These are phyloP conservation scores for Sipha maydis DNA, from an alignment of 2,888 invertebrate genomes.

Conservation along the genomic window DNA sequence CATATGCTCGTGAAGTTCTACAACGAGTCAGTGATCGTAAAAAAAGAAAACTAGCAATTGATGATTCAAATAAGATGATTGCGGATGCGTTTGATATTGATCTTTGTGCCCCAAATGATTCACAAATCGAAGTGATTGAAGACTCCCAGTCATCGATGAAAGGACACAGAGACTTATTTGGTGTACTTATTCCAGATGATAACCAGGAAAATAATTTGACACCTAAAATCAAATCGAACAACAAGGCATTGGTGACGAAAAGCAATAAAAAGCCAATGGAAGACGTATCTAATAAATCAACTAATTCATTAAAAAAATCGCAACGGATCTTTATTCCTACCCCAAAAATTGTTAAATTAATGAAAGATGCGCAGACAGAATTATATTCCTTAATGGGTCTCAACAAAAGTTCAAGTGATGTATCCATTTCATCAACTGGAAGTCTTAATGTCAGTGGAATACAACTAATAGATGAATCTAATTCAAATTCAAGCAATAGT, in stretches of 20 bases:
- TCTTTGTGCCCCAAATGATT: background rate
- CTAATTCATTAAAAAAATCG: background rate
- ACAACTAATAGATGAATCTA: slow-evolving; percentile 17
- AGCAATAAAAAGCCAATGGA: background rate
- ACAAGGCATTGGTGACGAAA: background rate
- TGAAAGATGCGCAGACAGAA: slow-evolving; percentile 49
- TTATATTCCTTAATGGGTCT: slow-evolving; percentile 45
- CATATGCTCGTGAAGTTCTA: slow-evolving; percentile 8
- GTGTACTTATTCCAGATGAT: slow-evolving; percentile 21
- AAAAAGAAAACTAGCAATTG: slow-evolving; percentile 40
- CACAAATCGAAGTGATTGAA: background rate
- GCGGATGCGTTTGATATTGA: too few relatives aligned
- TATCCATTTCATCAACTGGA: background rate
- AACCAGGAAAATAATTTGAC: background rate
- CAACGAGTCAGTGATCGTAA: slow-evolving; percentile 53
- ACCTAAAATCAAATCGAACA: background rate
- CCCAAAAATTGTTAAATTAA: slow-evolving; percentile 27
- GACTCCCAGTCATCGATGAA: slow-evolving; percentile 18
- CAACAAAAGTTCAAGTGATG: slow-evolving; percentile 33
- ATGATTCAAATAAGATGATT: background rate
- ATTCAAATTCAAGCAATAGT: background rate
- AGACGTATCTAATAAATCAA: background rate
- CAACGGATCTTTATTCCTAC: slow-evolving; percentile 37
- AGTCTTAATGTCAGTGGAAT: slow-evolving; percentile 47
- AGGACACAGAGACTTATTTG: slow-evolving; percentile 46